Conservation (phyloP, 2,888 invertebrate genomes). For the Phasia obesa region DNA sequence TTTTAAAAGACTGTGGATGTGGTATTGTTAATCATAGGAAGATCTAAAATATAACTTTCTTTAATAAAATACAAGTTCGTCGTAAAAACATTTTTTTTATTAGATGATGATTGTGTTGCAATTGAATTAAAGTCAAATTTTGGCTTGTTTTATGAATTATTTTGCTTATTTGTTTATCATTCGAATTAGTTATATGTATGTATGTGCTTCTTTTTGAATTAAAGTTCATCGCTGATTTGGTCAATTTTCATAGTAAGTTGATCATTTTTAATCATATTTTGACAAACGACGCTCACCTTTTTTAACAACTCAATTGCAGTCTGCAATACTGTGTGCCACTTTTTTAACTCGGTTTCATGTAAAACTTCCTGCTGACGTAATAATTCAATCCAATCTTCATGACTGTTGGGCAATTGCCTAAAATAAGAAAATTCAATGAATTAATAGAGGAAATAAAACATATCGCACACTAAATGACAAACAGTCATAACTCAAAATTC, state of each 20-base stretch:
- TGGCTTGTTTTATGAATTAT: not conserved
- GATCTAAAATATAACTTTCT: too few relatives aligned
- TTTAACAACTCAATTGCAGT: conserved; percentile 88
- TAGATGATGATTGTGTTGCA: conserved; percentile 12
- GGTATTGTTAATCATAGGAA: too few relatives aligned
- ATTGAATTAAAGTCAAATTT: conserved; percentile 1
- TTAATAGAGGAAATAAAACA: conserved; percentile 16
- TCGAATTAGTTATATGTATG: not conserved
- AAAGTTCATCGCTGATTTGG: conserved; percentile 74
- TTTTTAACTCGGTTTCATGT: conserved; percentile 91
- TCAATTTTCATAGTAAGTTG: conserved; percentile 79
- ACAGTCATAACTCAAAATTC: too few relatives aligned
- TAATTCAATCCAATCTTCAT: conserved; percentile 91
- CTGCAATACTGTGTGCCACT: conserved; percentile 91
- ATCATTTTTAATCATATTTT: conserved; percentile 79
- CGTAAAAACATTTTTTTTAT: not conserved
- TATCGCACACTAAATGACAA: too few relatives aligned
- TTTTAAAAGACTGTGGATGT: too few relatives aligned
- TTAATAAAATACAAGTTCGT: not conserved
- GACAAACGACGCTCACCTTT: conserved; percentile 85
- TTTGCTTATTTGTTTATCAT: not conserved
- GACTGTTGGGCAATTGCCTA: conserved; percentile 88
- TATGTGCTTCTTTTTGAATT: conserved; percentile 40
- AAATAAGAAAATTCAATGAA: conserved; percentile 1
- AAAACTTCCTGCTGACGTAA: conserved; percentile 91